Evolutionary conservation across 2,888 invertebrate species (phyloP), one percentile per base, ranked within the genome.

Genomic region (Pristionchus entomophagus): DNA sequence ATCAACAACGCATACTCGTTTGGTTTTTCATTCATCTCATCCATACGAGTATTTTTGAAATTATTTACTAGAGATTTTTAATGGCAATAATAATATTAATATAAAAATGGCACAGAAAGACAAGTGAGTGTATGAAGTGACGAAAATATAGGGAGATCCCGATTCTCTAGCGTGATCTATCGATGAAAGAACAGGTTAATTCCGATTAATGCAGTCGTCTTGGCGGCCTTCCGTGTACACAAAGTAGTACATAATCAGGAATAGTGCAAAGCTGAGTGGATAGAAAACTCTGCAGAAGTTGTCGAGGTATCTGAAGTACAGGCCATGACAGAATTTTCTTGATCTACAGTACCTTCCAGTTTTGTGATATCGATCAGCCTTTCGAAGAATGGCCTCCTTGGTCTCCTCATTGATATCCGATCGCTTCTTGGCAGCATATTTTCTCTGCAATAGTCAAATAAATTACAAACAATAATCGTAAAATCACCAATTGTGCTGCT

Each of bases 231-330:
- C 93, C 10, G 93, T 93, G 84, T 92, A 91, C 83, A 93, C 92
- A 84, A 93, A 93, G 87, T 93, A 93, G 86, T 93, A 93, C 90
- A 93, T 89, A 41, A 93, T 91, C 22, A 93, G 89, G 86, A 93
- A 93, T 8, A 93, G 87, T n/a, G 92, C 77, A 83, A 93, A 93
- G 65, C 89, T 89, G 12, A 93, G 87, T 14, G 93, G 93, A 81
- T 93, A 93, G 86, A 92, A 91, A 22, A 93, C 92, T 2, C 93
- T 90, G 78, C 93, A 93, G 86, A 93, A 91, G 49, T 91, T 91
- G 87, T 92, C 92, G 56, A 92, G 86, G 73, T 91, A 91, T 59
- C 90, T 91, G 69, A 86, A 90, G 78, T 14, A 14, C 14, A 45
- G 0, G n/a, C n/a, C 5, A 49, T 51, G 19, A 69, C 0, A 19